These are phyloP conservation scores for Cerastoderma edule DNA, from an alignment of 2,888 invertebrate species.

Conservation along the genomic window DNA sequence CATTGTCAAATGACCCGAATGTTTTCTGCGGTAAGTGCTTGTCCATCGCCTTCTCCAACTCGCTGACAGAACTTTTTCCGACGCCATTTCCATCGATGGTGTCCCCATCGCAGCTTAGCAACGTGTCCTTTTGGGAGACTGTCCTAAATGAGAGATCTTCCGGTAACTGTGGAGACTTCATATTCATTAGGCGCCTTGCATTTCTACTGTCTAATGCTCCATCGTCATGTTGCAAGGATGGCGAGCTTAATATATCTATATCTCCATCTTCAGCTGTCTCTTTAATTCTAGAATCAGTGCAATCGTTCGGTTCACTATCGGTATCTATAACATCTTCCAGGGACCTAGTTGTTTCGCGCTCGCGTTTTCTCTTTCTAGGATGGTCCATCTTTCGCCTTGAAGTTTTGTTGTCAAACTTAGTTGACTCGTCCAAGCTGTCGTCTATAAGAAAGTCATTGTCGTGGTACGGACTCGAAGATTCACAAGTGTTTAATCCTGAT, in stretches of 20 bases:
- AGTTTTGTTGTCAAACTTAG: constrained; percentile 73
- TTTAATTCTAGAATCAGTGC: not conserved
- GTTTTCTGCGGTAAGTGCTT: constrained; percentile 89
- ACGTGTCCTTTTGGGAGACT: constrained; percentile 27
- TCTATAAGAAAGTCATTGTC: constrained; percentile 42
- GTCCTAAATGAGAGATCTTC: constrained; percentile 50
- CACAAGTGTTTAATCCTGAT: not conserved
- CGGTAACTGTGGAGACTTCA: constrained; percentile 38
- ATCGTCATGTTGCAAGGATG: constrained; percentile 22
- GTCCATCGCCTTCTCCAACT: constrained; percentile 98
- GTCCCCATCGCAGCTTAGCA: constrained; percentile 6
- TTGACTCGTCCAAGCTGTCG: constrained; percentile 39
- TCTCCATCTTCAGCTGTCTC: constrained; percentile 18
- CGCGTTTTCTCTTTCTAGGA: constrained; percentile 79
- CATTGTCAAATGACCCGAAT: constrained; percentile 6
- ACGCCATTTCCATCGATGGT: constrained; percentile 11
- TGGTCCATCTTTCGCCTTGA: constrained; percentile 82
- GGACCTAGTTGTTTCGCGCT: constrained; percentile 45
- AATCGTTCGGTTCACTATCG: not conserved
- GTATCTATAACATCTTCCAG: not conserved
- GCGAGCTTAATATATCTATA: constrained; percentile 26
- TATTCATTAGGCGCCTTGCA: not conserved
- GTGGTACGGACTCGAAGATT: not conserved
- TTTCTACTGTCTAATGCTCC: constrained; percentile 32
- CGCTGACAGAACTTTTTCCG: constrained; percentile 89